These are phyloP conservation scores for Antheraea mylitta DNA, from an alignment of 1,140 invertebrate species.

Conservation along the genomic window DNA sequence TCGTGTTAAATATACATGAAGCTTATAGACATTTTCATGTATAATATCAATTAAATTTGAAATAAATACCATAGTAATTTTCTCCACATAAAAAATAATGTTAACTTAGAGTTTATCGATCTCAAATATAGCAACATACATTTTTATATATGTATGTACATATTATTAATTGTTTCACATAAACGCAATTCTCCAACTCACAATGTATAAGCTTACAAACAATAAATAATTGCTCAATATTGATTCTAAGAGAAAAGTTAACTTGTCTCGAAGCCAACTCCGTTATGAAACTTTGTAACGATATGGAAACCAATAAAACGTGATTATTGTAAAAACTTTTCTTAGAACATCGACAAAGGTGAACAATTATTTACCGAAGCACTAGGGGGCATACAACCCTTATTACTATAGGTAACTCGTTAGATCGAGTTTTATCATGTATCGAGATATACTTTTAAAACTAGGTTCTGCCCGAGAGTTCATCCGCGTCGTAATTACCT, in stretches of 20 bases:
- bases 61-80: no score
- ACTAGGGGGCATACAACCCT: constrained; percentile 24
- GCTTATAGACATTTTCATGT: no score
- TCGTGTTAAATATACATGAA: no score
- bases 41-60: no score
- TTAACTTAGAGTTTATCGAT: no score
- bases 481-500: no score
- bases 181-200: constrained; percentile 5
- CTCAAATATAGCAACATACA: no score
- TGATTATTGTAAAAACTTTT: constrained; percentile 35
- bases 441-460: no score
- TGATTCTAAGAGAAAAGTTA: constrained; percentile 18
- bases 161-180: not conserved
- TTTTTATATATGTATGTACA: no score
- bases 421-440: not conserved
- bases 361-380: constrained; percentile 33
- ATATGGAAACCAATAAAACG: constrained; percentile 40
- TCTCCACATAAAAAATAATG: no score
- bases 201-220: constrained; percentile 21
- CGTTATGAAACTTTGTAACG: constrained; percentile 30
- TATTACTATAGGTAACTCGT: constrained; percentile 22
- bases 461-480: no score
- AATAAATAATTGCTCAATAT: constrained; percentile 22
- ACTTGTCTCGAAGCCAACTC: constrained; percentile 26
- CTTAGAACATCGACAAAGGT: constrained; percentile 30